Evolutionary conservation across 2,797 vertebrate species (phyloP).

Genomic region (Molossus molossus): DNA sequence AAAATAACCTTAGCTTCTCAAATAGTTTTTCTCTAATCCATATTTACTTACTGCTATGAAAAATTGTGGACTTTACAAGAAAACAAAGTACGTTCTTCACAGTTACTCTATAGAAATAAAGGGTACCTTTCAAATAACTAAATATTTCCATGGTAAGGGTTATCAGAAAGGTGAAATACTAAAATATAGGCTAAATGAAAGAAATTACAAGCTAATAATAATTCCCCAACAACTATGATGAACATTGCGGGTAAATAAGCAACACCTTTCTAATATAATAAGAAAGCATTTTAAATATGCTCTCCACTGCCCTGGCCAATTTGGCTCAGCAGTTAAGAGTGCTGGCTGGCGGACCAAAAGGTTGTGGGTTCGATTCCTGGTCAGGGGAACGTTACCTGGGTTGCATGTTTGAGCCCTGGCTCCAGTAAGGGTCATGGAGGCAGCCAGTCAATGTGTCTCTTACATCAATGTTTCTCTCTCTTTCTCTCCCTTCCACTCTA

Average conservation of each 20-base stretch:
- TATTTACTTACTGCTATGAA: conserved; percentile 51
- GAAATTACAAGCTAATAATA: conserved; percentile 10
- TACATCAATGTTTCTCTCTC: no score
- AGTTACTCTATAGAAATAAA: conserved; percentile 52
- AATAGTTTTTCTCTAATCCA: conserved; percentile 45
- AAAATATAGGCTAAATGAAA: conserved; percentile 34
- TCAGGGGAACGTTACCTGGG: no score
- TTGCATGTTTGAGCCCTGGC: no score
- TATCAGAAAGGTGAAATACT: not conserved
- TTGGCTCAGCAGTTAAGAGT: no score
- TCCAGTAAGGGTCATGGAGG: no score
- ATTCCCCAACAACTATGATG: not conserved
- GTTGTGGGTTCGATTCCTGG: no score
- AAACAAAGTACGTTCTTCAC: conserved; percentile 3
- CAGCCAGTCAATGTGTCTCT: no score
- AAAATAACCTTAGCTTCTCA: conserved; percentile 63
- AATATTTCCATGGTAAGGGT: not conserved
- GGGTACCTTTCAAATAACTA: conserved; percentile 60
- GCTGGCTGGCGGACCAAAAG: no score
- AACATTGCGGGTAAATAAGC: conserved; percentile 51
- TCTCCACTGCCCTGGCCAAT: not conserved
- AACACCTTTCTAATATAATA: not conserved
- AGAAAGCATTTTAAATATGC: conserved; percentile 47
- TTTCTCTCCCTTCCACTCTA: no score
- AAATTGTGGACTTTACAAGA: conserved; percentile 52